Evolutionary conservation across 2,113 vertebrate genomes (phyloP), one percentile per base, ranked within the genome.

Genomic region (Poicephalus meyeri): DNA sequence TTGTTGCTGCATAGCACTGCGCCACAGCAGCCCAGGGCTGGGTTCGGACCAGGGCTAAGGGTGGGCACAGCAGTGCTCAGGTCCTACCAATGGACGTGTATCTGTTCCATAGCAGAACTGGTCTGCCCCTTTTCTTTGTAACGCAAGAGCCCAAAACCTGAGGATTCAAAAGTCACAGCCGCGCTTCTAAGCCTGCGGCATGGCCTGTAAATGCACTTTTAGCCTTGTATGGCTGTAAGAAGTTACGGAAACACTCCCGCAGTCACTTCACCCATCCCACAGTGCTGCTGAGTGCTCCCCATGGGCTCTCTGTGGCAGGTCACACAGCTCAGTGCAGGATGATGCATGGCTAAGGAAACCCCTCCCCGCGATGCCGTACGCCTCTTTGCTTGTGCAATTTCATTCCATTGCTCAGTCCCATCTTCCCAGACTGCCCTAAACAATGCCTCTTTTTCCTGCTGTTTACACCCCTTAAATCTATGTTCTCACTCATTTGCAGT

Each of bases 41-140:
- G 26, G 13, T n/a, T 88, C 1, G 1, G n/a, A 28, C 5, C 15
- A 31, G 61, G 29, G 29, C 24, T 11, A 13, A 12, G 18, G 24
- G 21, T 2, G 7, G 26, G n/a, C 50, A 66, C 1, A 0, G 16
- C 2, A 0, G 14, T 14, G 31, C 47, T 33, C 20, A 3, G 42
- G 18, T 82, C 37, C 47, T 41, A 13, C 41, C 70, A 17, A 5
- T 2, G 23, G 50, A 25, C 0, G 0, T 26, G 24, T 13, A 4
- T 13, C 41, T 35, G 33, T 8, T 42, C 14, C 3, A 0, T 9
- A 42, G 52, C 16, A 37, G 24, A 37, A 24, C 21, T 1, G 0
- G 1, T 13, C 31, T 29, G 39, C 29, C 12, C 37, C n/a, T 76
- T 31, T 53, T 13, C 37, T 69, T 46, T 58, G 14, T 15, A 77